Evolutionary conservation across 2,888 invertebrate genomes (phyloP).

Genomic region (Limnephilus lunatus): DNA sequence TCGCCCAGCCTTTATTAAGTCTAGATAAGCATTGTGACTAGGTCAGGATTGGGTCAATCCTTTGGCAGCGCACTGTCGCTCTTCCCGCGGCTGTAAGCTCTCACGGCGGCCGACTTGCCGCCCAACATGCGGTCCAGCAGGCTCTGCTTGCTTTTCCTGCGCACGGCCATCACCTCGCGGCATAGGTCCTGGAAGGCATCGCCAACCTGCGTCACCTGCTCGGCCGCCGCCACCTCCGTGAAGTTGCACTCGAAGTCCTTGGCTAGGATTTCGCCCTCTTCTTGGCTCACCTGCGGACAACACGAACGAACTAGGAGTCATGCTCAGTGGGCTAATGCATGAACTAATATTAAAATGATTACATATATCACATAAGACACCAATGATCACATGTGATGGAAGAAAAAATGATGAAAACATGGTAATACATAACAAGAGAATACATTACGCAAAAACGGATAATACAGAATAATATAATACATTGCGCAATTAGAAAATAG

Average conservation of each 20-base stretch:
- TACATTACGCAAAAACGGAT: too few species aligned
- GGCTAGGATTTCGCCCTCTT: slow-evolving; percentile 92
- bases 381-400: not conserved
- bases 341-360: not conserved
- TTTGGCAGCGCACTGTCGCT: slow-evolving; percentile 93
- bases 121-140: slow-evolving; percentile 90
- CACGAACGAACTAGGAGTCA: slow-evolving; percentile 14
- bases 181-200: slow-evolving; percentile 92
- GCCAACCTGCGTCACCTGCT: slow-evolving; percentile 90
- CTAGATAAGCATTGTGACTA: slow-evolving; percentile 23
- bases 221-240: slow-evolving; percentile 92
- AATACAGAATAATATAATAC: too few species aligned
- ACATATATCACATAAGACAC: not conserved
- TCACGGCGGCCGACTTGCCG: slow-evolving; percentile 81
- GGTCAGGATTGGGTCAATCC: slow-evolving; percentile 75
- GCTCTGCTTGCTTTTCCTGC: slow-evolving; percentile 91
- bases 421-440: too few species aligned
- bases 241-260: slow-evolving; percentile 93
- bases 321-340: not conserved
- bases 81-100: slow-evolving; percentile 90
- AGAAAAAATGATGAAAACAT: not conserved
- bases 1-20: not conserved
- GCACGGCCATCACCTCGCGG: slow-evolving; percentile 86
- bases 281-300: slow-evolving; percentile 81
- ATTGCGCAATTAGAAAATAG: too few species aligned